phyloP scores from a whole-genome alignment of 2,888 invertebrate genomes.

The Acanthacorydalis orientalis region DNA sequence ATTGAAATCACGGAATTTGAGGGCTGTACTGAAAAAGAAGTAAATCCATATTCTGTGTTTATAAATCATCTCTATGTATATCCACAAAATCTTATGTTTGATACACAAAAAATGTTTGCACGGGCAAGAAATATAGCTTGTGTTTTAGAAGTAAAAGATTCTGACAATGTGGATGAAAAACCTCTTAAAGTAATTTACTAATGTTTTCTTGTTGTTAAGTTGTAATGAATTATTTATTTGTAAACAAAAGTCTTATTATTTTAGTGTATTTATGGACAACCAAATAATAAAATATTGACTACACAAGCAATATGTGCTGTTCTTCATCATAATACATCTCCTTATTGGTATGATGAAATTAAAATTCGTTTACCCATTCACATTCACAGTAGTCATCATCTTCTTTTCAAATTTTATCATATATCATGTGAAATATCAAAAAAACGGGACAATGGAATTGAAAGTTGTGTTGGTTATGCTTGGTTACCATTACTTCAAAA shows the following conservation, averaged over 20 bases:
- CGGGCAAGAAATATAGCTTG: constrained; percentile 91
- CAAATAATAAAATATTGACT: constrained; percentile 45
- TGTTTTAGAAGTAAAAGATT: constrained; percentile 70
- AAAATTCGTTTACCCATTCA: constrained; percentile 81
- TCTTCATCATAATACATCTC: constrained; percentile 76
- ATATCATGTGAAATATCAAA: constrained; percentile 81
- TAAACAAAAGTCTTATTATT: constrained; percentile 11
- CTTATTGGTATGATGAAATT: constrained; percentile 85
- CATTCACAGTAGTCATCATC: constrained; percentile 70
- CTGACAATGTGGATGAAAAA: constrained; percentile 52
- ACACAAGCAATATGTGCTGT: constrained; percentile 60
- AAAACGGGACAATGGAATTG: constrained; percentile 54
- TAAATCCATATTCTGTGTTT: constrained; percentile 69
- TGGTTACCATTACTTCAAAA: constrained; percentile 80
- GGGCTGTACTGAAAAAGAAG: constrained; percentile 44
- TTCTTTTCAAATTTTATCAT: constrained; percentile 90
- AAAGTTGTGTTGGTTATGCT: constrained; percentile 81
- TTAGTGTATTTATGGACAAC: constrained; percentile 59
- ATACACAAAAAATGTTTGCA: constrained; percentile 79
- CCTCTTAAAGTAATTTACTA: constrained; percentile 49
- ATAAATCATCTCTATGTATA: constrained; percentile 86
- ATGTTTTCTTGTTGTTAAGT: background rate
- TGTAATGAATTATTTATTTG: background rate
- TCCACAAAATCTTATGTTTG: constrained; percentile 71
- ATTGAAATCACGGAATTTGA: constrained; percentile 76